phyloP scores from a whole-genome alignment of 35 echinoderm and acorn worm species.

The Acanthaster planci region DNA sequence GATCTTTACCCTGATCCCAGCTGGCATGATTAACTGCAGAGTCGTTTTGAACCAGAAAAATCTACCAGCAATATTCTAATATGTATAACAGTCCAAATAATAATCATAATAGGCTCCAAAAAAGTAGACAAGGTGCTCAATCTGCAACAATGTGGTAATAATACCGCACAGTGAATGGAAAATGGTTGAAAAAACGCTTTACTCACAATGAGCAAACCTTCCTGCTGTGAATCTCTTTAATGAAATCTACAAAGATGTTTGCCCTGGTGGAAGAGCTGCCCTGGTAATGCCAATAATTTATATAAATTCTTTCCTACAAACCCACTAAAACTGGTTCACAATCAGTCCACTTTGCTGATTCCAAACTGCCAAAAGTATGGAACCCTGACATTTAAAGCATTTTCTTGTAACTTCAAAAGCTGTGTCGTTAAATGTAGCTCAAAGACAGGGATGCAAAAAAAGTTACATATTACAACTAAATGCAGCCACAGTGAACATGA shows the following conservation, averaged over 20 bases:
- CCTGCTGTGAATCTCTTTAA: neutral
- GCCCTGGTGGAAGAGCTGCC: slow-evolving; percentile 7
- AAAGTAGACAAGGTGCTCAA: neutral
- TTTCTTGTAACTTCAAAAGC: too few species aligned
- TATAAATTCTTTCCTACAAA: neutral
- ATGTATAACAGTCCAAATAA: neutral
- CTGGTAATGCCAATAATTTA: neutral
- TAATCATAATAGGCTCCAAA: neutral
- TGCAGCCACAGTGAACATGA: too few species aligned
- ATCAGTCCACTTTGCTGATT: too few species aligned
- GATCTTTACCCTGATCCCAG: slow-evolving; percentile 16
- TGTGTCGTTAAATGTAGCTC: too few species aligned
- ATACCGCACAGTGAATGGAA: neutral
- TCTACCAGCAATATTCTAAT: neutral
- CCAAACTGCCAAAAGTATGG: too few species aligned
- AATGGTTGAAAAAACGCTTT: neutral
- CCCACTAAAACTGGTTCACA: too few species aligned
- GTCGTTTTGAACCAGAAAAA: slow-evolving; percentile 26
- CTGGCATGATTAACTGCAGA: neutral
- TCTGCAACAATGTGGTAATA: too few species aligned
- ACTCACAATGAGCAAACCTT: neutral
- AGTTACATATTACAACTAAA: too few species aligned
- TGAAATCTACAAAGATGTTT: neutral
- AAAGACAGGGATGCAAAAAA: too few species aligned
- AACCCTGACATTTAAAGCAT: too few species aligned